These are phyloP conservation scores for Gobiocypris rarus DNA, from an alignment of 2,113 vertebrate species.

Conservation along the genomic window DNA sequence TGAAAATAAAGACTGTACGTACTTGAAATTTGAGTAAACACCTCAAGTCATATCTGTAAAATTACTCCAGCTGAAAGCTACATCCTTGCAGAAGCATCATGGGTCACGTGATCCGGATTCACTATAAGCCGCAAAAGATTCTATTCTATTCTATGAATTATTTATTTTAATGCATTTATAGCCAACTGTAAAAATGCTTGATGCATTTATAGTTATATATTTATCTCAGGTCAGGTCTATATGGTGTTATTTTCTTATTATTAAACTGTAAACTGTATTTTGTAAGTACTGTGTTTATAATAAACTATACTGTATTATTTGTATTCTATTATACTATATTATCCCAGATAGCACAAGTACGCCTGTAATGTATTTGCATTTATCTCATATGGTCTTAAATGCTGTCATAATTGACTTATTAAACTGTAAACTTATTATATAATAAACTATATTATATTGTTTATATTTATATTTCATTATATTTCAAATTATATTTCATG, in stretches of 20 bases:
- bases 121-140: neutral
- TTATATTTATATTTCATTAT: neutral
- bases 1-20: neutral
- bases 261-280: neutral
- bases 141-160: neutral
- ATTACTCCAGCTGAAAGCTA: constrained; percentile 7
- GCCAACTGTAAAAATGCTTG: too few relatives aligned
- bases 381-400: too few relatives aligned
- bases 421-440: too few relatives aligned
- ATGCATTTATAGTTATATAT: too few relatives aligned
- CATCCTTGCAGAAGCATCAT: neutral
- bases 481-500: too few relatives aligned
- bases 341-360: too few relatives aligned
- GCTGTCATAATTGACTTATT: too few relatives aligned
- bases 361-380: too few relatives aligned
- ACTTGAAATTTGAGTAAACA: constrained; percentile 14
- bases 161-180: neutral
- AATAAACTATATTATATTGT: neutral
- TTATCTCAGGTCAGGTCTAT: neutral
- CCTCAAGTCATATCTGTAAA: neutral
- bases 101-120: constrained; percentile 2
- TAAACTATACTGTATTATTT: too few relatives aligned
- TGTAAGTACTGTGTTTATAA: too few relatives aligned
- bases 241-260: neutral
- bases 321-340: too few relatives aligned